Evolutionary conservation across 1,140 invertebrate genomes (phyloP), one percentile per base, ranked within the genome.

Genomic region (Cherax quadricarinatus): DNA sequence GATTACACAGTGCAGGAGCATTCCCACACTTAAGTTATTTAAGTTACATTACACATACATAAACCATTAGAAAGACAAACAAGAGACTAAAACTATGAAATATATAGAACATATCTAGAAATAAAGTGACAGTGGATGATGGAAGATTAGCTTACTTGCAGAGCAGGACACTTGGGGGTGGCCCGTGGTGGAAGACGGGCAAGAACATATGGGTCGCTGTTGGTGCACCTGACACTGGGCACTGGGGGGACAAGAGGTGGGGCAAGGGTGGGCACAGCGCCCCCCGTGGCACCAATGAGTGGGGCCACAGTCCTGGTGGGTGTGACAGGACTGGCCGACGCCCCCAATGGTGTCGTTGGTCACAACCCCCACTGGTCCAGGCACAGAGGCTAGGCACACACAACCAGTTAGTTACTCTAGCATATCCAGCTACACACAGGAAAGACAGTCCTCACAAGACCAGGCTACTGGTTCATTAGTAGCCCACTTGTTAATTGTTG

Each of bases 1-100:
- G 62, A 82, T 14, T 51, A 53, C 48, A 82, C 1, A 14, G 57
- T 78, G 53, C 81, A 91, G n/a, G 41, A 57, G 21, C 92, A 94
- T 80, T 94, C 93, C 78, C 66, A 94, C 98, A 98, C 0, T 98
- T 41, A 98, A 94, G 98, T 97, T 94, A 96, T 96, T 94, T 98
- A 96, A 95, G 62, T 18, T 95, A 96, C 95, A 96, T 96, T 41
- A 93, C 94, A 49, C 92, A 80, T 94, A 95, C 21, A 94, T 93
- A 79, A 94, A 91, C 30, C 91, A 66, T 86, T 81, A 84, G 89
- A 18, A 93, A 66, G 30, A 21, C 48, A 60, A 51, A 62, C 79
- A 79, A 80, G 86, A 7, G 16, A 88, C 21, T 80, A 62, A 60
- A 30, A 80, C n/a, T 57, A 79, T 78, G 7, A 7, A 24, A 53